Evolutionary conservation across 1,140 invertebrate genomes (phyloP), one percentile per base, ranked within the genome.

Genomic region (Bicyclus anynana): DNA sequence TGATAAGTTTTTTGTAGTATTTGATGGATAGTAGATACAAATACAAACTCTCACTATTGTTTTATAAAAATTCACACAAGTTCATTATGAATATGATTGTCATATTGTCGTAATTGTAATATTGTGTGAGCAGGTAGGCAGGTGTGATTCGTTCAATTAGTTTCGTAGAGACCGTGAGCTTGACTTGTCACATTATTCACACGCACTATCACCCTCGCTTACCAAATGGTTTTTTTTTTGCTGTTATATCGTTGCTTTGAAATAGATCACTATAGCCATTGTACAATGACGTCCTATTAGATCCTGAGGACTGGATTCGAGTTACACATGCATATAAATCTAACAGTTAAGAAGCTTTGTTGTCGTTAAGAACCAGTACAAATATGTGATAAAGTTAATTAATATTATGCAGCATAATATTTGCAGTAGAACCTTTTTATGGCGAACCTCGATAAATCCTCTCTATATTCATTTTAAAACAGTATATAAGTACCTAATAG

Each of bases 121-220:
- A 69, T 76, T 67, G 67, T 76, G 60, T 65, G 59, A 33, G 55
- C 67, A 58, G 54, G 58, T 52, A 65, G 71, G 74, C 84, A 87
- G 84, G 84, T 87, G 84, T 70, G 77, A 78, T 74, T 65, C 51
- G 60, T 71, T 66, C 72, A 77, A 81, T 80, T 83, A 74, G 68
- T 70, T 59, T 52, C 38, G 48, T 70, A 58, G 67, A 49, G 59
- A 49, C 62, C 65, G 63, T 76, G 74, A 67, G 65, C 73, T 72
- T 75, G 69, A 78, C 76, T 86, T 80, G 74, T 82, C 67, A 62
- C 69, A 49, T 61, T 60, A 67, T 83, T 83, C 80, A 73, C 84
- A 84, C 81, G 78, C 81, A 67, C 52, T 54, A 40, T 48, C 62
- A 62, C 61, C 64, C 66, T 56, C 51, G 27, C 38, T 46, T 27